phyloP scores from a whole-genome alignment of 2,888 invertebrate genomes.

The Leucoma salicis region DNA sequence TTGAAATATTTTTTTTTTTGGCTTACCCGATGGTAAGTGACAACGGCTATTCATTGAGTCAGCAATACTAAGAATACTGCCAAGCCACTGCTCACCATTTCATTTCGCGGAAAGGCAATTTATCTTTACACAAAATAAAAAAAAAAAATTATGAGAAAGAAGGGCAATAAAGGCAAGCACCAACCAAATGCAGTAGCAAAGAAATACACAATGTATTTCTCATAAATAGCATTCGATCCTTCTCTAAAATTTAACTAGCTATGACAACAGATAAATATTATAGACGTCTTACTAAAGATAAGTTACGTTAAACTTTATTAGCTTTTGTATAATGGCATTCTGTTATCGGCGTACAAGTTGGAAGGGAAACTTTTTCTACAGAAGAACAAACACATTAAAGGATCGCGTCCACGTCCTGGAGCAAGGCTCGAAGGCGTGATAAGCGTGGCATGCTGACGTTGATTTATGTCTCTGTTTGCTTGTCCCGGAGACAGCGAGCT shows the following conservation, averaged over 20 bases:
- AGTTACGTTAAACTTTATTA: slow-evolving; percentile 29
- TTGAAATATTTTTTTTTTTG: too few relatives aligned
- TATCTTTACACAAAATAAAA: too few relatives aligned
- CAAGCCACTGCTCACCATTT: too few relatives aligned
- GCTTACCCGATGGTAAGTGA: too few relatives aligned
- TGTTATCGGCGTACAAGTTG: slow-evolving; percentile 45
- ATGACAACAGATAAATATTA: slow-evolving; percentile 22
- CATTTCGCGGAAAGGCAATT: too few relatives aligned
- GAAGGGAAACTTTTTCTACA: slow-evolving; percentile 43
- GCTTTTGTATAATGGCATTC: slow-evolving; percentile 37
- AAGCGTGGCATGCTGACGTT: slow-evolving; percentile 72
- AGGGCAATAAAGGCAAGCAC: slow-evolving; percentile 30
- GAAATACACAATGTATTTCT: slow-evolving; percentile 7
- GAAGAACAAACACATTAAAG: slow-evolving; percentile 73
- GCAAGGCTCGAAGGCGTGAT: slow-evolving; percentile 64
- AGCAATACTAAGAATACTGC: too few relatives aligned
- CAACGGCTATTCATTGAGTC: too few relatives aligned
- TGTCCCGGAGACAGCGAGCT: slow-evolving; percentile 65
- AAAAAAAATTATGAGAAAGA: too few relatives aligned
- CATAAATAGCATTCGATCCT: slow-evolving; percentile 7
- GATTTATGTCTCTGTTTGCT: slow-evolving; percentile 79
- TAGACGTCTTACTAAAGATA: slow-evolving; percentile 16
- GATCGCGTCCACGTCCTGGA: slow-evolving; percentile 52
- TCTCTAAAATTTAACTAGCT: slow-evolving; percentile 10
- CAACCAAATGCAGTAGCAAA: slow-evolving; percentile 2